Base-by-base conservation (phyloP, 2,113 vertebrate genomes). In the Takifugu bimaculatus region DNA sequence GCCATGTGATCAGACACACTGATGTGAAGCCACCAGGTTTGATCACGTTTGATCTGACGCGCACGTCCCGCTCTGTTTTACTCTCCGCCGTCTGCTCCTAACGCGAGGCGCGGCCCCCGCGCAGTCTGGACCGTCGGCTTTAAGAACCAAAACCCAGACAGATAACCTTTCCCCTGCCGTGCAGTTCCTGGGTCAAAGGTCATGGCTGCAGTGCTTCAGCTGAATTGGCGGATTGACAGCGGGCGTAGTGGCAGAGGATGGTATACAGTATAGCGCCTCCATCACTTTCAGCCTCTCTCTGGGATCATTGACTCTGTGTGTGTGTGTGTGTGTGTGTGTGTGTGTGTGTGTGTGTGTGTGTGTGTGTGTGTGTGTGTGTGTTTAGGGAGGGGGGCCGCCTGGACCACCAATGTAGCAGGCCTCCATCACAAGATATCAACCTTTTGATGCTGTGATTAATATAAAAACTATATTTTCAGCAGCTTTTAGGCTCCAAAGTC, bases 91-190 rank as follows among this genome's bases (percentile, higher is more conserved):
- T 64, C 60, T 27, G 20, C 50, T 51, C 57, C 42, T 12, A 68
- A 15, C 10, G 62, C 4, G 6, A 55, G 26, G 55, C 66, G 69
- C 13, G 60, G 72, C 61, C 57, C 54, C 64, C 45, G 45, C 54
- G 12, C 69, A 0, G 63, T 59, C 65, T 67, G 75, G 49, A 68
- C 70, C 14, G 75, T 65, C 43, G 49, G 54, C 58, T 67, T 67
- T 47, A 65, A 78, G 60, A 71, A 67, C 28, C 5, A 55, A 64
- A 80, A 75, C 48, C 48, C 15, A 3, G n/a, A 14, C 54, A 13
- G 86, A 88, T 87, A 88, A 87, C 83, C 86, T 83, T 50, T 75
- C 45, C 54, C 60, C 75, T 63, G 65, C 59, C 45, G 57, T 77
- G 75, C 58, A 78, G 74, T 75, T 77, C 69, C 63, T 3, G 35